A percentile compares a stretch with the other conserved stretches of the same genome.
Evolutionary conservation across 2,888 invertebrate genomes (phyloP).

Genomic region (Salticus scenicus): DNA sequence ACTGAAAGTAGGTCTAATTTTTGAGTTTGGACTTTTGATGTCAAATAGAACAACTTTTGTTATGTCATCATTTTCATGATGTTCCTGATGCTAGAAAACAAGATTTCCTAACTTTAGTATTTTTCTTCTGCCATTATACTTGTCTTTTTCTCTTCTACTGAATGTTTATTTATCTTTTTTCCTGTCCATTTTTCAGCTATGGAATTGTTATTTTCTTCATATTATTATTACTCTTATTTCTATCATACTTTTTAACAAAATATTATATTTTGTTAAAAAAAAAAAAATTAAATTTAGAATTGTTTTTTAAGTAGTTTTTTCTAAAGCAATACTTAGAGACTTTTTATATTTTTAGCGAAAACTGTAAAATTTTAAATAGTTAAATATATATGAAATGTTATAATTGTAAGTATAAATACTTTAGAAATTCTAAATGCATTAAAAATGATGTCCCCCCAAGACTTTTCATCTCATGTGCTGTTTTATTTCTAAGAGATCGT

Average conservation of each 20-base stretch:
- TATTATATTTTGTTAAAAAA: too few species aligned
- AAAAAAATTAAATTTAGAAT: too few species aligned
- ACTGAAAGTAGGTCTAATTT: background rate
- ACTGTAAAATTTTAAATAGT: too few species aligned
- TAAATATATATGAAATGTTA: too few species aligned
- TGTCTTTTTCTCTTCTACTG: background rate
- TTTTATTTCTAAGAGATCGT: too few species aligned
- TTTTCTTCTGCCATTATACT: background rate
- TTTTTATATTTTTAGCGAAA: too few species aligned
- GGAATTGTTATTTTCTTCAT: background rate
- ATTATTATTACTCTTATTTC: background rate
- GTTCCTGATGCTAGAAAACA: conserved; percentile 3
- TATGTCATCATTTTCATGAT: conserved; percentile 2
- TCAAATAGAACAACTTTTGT: background rate
- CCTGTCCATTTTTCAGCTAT: conserved; percentile 1
- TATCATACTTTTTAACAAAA: background rate
- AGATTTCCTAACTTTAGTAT: background rate
- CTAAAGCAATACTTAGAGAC: too few species aligned
- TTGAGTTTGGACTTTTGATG: background rate
- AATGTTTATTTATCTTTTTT: background rate
- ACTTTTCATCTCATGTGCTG: too few species aligned
- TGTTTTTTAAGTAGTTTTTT: too few species aligned
- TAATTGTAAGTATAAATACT: too few species aligned
- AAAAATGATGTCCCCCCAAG: too few species aligned
- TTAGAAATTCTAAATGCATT: too few species aligned